Base-by-base conservation (phyloP, 2,888 invertebrate genomes). In the Lepidonotus clava region DNA sequence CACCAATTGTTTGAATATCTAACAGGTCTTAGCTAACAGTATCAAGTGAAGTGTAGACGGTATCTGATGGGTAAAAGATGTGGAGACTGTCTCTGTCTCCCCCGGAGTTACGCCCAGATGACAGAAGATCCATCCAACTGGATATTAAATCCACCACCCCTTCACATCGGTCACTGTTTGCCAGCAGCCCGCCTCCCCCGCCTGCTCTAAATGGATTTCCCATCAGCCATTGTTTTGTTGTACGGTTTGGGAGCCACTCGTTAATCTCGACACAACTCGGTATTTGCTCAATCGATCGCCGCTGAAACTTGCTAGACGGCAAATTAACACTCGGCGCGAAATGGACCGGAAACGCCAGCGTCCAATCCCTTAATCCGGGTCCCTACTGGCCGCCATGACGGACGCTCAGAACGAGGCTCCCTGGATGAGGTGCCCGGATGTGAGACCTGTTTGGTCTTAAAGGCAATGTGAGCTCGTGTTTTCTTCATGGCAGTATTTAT, bases 361-460 rank as follows among this genome's bases (percentile, higher is more conserved):
- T 24, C 53, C 53, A 53, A 53, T 53, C 53, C 53, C 53, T n/a
- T 53, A 53, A 53, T 53, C 53, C n/a, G n/a, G n/a, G n/a, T n/a
- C 4, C 11, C 53, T n/a, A n/a, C 53, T 53, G n/a, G n/a, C 53
- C 21, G 53, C 11, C 21, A 5, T 53, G 53, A n/a, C 2, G 53
- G 53, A 53, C 53, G n/a, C 21, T 53, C 18, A n/a, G n/a, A 18
- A 4, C 2, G 11, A n/a, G 53, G n/a, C 53, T 2, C n/a, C 21
- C 53, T n/a, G 21, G 53, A n/a, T n/a, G 53, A n/a, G 18, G 18
- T 53, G 53, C 6, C 11, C n/a, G 53, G 53, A 11, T n/a, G n/a
- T n/a, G n/a, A n/a, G n/a, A n/a, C n/a, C n/a, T n/a, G n/a, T n/a
- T n/a, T n/a, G n/a, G n/a, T n/a, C n/a, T n/a, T n/a, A n/a, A n/a